Evolutionary conservation across 2,888 invertebrate species (phyloP).

Genomic region (Thecophora atra): DNA sequence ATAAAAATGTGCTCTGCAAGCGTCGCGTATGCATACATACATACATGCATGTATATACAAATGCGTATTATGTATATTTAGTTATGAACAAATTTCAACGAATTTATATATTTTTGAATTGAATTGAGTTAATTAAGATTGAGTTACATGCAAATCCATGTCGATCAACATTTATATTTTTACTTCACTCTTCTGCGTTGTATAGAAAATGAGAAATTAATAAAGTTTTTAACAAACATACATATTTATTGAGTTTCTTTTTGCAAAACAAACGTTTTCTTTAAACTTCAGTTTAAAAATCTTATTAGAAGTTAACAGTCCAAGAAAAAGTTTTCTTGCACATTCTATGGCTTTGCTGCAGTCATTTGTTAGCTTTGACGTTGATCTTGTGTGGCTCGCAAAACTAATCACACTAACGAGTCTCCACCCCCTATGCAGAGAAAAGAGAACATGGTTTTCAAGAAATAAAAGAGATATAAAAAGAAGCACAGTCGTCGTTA

Average conservation of each 20-base stretch:
- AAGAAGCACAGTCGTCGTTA: too few relatives aligned
- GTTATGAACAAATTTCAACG: constrained; percentile 16
- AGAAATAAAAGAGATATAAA: too few relatives aligned
- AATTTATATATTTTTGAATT: constrained; percentile 27
- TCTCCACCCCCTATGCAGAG: too few relatives aligned
- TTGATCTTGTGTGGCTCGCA: too few relatives aligned
- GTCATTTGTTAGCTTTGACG: too few relatives aligned
- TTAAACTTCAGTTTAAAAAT: not conserved
- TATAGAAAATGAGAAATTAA: constrained; percentile 15
- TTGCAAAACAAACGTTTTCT: not conserved
- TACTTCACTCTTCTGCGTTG: not conserved
- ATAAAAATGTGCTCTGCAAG: too few relatives aligned
- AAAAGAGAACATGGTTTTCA: too few relatives aligned
- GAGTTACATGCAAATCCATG: not conserved
- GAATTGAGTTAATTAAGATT: not conserved
- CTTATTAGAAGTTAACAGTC: too few relatives aligned
- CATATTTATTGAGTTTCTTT: not conserved
- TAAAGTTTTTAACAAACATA: constrained; percentile 29
- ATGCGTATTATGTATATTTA: constrained; percentile 19
- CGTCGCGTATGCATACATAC: not conserved
- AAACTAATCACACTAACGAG: too few relatives aligned
- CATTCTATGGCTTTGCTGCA: too few relatives aligned
- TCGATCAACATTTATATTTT: not conserved
- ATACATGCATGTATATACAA: constrained; percentile 27
- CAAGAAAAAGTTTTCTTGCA: too few relatives aligned